Conservation (phyloP, 2,113 vertebrate genomes). For the Xiphophorus couchianus region DNA sequence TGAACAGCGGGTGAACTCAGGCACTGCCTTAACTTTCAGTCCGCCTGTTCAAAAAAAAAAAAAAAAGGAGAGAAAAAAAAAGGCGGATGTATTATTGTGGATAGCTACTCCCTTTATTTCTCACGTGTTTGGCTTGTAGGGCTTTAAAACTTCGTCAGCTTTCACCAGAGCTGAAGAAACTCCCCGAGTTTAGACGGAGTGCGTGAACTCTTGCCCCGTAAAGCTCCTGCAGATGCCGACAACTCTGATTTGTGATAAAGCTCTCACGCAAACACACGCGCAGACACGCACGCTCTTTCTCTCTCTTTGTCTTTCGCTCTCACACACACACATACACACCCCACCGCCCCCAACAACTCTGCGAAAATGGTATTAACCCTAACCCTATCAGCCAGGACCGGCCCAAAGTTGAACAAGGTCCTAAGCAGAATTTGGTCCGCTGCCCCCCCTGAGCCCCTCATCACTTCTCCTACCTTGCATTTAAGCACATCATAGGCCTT, state of each 20-base stretch:
- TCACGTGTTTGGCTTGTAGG: constrained; percentile 24
- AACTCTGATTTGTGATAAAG: constrained; percentile 67
- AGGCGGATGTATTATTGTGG: constrained; percentile 36
- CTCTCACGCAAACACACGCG: constrained; percentile 46
- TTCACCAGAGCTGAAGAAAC: constrained; percentile 47
- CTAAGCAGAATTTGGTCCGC: neutral
- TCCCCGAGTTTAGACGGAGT: constrained; percentile 42
- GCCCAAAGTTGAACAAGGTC: neutral
- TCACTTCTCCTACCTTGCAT: neutral
- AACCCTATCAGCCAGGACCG: neutral
- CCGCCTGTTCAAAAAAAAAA: constrained; percentile 33
- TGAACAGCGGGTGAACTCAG: constrained; percentile 16
- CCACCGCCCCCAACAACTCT: neutral
- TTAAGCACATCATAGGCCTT: neutral
- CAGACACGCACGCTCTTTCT: neutral
- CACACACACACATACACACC: neutral
- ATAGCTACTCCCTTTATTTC: constrained; percentile 35
- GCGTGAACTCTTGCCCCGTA: constrained; percentile 76
- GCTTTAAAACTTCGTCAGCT: constrained; percentile 29
- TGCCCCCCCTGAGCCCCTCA: too few species aligned
- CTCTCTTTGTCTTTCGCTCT: neutral
- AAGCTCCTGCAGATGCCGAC: constrained; percentile 65
- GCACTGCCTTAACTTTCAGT: constrained; percentile 18
- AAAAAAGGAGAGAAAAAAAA: neutral
- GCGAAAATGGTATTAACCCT: neutral